Conservation (phyloP, 2,113 vertebrate genomes). For the Ceuthmochares aereus region DNA sequence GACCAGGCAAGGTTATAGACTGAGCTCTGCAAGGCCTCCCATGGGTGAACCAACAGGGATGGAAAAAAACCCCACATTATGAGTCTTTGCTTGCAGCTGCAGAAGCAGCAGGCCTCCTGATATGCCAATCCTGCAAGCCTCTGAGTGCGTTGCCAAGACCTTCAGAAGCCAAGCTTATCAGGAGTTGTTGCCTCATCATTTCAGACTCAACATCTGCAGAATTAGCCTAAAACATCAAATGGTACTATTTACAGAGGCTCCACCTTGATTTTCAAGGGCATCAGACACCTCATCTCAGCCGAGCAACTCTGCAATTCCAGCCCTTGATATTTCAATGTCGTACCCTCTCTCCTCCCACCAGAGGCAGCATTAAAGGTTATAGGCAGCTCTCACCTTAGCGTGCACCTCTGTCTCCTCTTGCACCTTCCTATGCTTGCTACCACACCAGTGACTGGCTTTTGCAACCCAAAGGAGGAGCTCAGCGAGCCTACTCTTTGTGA, state of each 20-base stretch:
- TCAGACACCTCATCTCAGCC: neutral
- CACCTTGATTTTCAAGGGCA: neutral
- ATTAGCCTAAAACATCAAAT: neutral
- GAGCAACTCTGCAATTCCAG: neutral
- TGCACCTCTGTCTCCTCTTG: neutral
- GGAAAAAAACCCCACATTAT: neutral
- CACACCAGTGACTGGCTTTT: neutral
- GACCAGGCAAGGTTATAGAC: neutral
- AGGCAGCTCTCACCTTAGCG: neutral
- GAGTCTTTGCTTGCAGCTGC: neutral
- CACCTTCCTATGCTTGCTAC: neutral
- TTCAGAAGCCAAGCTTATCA: neutral
- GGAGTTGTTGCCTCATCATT: neutral
- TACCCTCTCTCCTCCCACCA: neutral
- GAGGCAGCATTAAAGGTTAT: neutral
- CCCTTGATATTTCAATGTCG: neutral
- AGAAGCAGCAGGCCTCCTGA: neutral
- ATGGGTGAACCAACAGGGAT: neutral
- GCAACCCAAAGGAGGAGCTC: neutral
- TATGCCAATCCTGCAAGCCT: neutral
- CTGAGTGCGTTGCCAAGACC: neutral
- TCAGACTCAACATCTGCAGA: neutral
- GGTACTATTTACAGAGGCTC: neutral
- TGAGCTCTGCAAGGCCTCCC: neutral
- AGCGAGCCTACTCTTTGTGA: neutral